Percentiles rank a stretch among this genome's conserved stretches.
Conservation (phyloP, 35 echinoderm and acorn worm species). For the Holothuria glaberrima region DNA sequence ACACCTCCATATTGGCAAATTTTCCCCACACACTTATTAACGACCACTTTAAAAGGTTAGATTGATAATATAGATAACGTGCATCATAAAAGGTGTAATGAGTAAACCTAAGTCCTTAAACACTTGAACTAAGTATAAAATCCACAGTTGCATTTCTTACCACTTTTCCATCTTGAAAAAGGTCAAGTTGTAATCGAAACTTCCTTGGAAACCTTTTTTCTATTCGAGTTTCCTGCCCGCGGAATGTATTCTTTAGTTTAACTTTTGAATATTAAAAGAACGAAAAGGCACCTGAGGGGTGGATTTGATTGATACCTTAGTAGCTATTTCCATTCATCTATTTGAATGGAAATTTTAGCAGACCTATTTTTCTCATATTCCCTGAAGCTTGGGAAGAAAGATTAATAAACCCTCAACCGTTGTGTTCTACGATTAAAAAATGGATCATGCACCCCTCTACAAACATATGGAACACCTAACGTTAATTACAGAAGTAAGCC, state of each 20-base stretch:
- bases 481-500: too few relatives aligned
- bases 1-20: too few relatives aligned
- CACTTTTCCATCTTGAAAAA: neutral
- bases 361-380: conserved; percentile 24
- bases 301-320: conserved; percentile 46
- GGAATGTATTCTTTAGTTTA: conserved; percentile 23
- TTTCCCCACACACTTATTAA: too few relatives aligned
- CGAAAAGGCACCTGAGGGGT: conserved; percentile 2
- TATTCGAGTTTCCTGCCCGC: neutral
- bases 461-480: too few relatives aligned
- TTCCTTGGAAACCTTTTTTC: neutral
- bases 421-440: too few relatives aligned
- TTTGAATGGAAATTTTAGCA: neutral
- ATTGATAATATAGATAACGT: too few relatives aligned
- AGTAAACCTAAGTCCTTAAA: neutral
- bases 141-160: neutral
- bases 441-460: too few relatives aligned
- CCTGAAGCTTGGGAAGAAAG: neutral
- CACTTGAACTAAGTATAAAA: conserved; percentile 4
- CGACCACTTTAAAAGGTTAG: too few relatives aligned
- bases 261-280: conserved; percentile 30
- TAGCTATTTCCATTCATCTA: too few relatives aligned
- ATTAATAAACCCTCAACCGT: too few relatives aligned
- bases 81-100: too few relatives aligned
- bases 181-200: conserved; percentile 40